Percentiles rank a stretch among this genome's conserved stretches.
phyloP scores from a whole-genome alignment of 2,888 invertebrate species.

The Selenia dentaria region DNA sequence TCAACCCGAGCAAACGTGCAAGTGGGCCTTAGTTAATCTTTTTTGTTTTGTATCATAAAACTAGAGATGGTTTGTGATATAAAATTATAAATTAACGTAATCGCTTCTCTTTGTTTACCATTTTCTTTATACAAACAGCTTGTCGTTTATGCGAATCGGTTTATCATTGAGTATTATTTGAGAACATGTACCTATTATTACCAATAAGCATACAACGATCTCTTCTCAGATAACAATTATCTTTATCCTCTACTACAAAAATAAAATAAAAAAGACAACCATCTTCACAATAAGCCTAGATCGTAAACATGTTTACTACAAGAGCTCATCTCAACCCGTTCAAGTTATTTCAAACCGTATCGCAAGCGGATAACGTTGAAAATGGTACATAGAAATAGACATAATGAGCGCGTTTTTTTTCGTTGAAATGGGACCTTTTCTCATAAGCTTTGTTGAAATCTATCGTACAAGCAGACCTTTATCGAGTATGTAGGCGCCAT shows the following conservation, averaged over 20 bases:
- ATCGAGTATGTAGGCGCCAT: too few species aligned
- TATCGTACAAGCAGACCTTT: conserved; percentile 6
- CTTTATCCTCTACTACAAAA: conserved; percentile 22
- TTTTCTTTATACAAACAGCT: too few species aligned
- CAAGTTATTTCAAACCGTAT: conserved; percentile 6
- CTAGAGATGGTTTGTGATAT: too few species aligned
- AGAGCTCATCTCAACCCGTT: not conserved
- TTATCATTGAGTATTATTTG: too few species aligned
- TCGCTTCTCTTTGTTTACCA: too few species aligned
- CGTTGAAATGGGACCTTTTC: conserved; percentile 24
- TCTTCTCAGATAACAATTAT: conserved; percentile 30
- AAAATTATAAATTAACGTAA: too few species aligned
- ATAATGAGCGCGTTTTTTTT: not conserved
- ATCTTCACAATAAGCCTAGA: conserved; percentile 34
- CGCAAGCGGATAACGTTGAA: not conserved
- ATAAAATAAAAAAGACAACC: conserved; percentile 35
- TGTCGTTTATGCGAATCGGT: too few species aligned
- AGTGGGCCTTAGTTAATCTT: too few species aligned
- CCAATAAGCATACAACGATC: not conserved
- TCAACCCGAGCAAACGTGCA: too few species aligned
- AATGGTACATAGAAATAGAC: not conserved
- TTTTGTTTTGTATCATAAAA: too few species aligned
- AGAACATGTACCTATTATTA: not conserved
- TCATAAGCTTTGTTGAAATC: conserved; percentile 20
- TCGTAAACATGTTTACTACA: conserved; percentile 52